phyloP scores from a whole-genome alignment of 53 echinoderm and acorn worm species.

The Patiria pectinifera region DNA sequence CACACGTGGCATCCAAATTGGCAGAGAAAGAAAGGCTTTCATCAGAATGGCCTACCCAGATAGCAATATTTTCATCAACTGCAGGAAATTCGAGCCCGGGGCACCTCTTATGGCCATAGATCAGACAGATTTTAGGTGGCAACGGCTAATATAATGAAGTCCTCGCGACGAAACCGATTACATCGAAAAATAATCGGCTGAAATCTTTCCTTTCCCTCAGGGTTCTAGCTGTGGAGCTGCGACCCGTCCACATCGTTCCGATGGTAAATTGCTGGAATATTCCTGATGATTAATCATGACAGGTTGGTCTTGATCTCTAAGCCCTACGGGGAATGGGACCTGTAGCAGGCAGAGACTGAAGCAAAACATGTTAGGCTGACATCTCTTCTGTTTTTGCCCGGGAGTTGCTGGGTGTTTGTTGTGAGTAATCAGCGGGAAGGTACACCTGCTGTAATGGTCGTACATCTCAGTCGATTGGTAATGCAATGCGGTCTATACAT shows the following conservation, averaged over 20 bases:
- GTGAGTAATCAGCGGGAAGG: not conserved
- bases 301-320: conserved; percentile 4
- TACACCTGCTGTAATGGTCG: not conserved
- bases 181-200: not conserved
- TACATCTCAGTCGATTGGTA: not conserved
- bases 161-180: not conserved
- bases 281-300: conserved; percentile 41
- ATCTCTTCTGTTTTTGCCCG: not conserved
- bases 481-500: not conserved
- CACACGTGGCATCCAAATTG: not conserved
- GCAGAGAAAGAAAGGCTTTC: not conserved
- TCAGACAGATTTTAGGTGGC: not conserved
- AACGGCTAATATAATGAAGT: not conserved
- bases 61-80: not conserved
- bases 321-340: not conserved
- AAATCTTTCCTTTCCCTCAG: not conserved
- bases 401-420: not conserved
- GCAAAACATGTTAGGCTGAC: not conserved
- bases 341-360: not conserved
- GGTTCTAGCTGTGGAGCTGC: not conserved
- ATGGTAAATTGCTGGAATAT: conserved; percentile 27
- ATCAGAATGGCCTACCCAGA: not conserved
- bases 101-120: not conserved
- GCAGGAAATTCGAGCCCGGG: not conserved
- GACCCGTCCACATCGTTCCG: not conserved